A percentile compares a stretch with the other conserved stretches of the same genome.
These are phyloP conservation scores for Takifugu rubripes DNA, from an alignment of 2,797 vertebrate genomes.

Conservation along the genomic window DNA sequence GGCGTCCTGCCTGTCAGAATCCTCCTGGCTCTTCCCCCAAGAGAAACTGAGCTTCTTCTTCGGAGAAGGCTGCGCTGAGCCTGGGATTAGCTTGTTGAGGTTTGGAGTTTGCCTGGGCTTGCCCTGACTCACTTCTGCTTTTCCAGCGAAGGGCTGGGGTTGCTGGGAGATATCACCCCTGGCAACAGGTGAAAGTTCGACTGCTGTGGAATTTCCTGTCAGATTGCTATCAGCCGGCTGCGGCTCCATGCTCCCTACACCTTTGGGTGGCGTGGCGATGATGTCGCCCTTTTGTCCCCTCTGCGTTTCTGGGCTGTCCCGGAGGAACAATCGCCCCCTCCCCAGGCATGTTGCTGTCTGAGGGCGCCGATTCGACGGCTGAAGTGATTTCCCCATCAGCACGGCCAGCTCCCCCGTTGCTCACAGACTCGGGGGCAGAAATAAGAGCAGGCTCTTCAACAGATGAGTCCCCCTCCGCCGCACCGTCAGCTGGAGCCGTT, in stretches of 20 bases:
- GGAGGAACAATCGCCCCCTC: too few species aligned
- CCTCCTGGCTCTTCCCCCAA: conserved; percentile 38
- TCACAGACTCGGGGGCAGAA: conserved; percentile 15
- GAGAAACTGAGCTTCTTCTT: conserved; percentile 33
- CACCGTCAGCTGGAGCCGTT: conserved; percentile 4
- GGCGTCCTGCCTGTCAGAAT: conserved; percentile 36
- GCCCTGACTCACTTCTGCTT: conserved; percentile 11
- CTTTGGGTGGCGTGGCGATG: conserved; percentile 5
- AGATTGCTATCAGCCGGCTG: conserved; percentile 9
- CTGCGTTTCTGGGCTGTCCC: conserved; percentile 1
- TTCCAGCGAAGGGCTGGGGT: conserved; percentile 7
- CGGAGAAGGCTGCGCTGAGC: conserved; percentile 40
- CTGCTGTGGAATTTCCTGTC: background rate
- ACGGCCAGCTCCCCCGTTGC: background rate
- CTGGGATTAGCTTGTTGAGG: conserved; percentile 32
- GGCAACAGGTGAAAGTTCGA: conserved; percentile 22
- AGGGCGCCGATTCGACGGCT: conserved; percentile 13
- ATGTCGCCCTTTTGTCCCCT: background rate
- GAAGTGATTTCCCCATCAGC: conserved; percentile 3
- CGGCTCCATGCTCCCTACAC: conserved; percentile 7
- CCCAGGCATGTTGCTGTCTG: conserved; percentile 17
- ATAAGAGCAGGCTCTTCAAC: conserved; percentile 5
- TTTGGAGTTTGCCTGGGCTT: conserved; percentile 37
- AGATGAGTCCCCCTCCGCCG: conserved; percentile 2
- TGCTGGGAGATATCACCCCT: conserved; percentile 27